A percentile compares a stretch with the other conserved stretches of the same genome.
phyloP scores from a whole-genome alignment of 2,113 vertebrate genomes.

The Uria lomvia region DNA sequence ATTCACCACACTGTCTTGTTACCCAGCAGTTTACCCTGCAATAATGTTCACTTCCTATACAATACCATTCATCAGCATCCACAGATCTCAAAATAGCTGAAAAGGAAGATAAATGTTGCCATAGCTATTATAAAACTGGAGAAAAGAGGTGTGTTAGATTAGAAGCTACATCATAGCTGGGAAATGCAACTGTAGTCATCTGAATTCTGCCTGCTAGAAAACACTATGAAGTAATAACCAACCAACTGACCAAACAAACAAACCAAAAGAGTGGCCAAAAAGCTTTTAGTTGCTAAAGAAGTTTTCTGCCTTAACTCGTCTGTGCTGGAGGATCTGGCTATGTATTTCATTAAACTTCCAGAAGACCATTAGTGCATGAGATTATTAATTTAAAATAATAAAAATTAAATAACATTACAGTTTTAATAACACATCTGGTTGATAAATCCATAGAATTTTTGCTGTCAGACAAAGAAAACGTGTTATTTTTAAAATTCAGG shows the following conservation, averaged over 20 bases:
- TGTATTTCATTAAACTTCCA: background rate
- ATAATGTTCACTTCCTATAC: background rate
- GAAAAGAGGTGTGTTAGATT: background rate
- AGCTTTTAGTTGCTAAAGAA: background rate
- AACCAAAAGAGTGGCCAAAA: fast-evolving
- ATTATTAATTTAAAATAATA: background rate
- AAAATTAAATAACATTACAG: background rate
- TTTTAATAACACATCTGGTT: background rate
- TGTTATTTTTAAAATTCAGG: background rate
- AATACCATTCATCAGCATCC: background rate
- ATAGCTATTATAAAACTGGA: background rate
- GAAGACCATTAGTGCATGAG: fast-evolving
- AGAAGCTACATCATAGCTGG: background rate
- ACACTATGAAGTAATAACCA: background rate
- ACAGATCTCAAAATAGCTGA: background rate
- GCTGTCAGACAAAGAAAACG: background rate
- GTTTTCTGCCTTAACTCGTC: background rate
- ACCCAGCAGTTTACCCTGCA: background rate
- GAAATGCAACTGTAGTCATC: background rate
- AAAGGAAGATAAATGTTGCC: background rate
- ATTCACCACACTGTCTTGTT: background rate
- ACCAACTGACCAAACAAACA: fast-evolving
- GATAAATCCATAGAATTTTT: background rate
- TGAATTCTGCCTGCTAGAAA: background rate
- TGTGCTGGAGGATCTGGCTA: background rate